These are phyloP conservation scores for Amphibalanus amphitrite DNA, from an alignment of 1,140 invertebrate species.

Conservation along the genomic window DNA sequence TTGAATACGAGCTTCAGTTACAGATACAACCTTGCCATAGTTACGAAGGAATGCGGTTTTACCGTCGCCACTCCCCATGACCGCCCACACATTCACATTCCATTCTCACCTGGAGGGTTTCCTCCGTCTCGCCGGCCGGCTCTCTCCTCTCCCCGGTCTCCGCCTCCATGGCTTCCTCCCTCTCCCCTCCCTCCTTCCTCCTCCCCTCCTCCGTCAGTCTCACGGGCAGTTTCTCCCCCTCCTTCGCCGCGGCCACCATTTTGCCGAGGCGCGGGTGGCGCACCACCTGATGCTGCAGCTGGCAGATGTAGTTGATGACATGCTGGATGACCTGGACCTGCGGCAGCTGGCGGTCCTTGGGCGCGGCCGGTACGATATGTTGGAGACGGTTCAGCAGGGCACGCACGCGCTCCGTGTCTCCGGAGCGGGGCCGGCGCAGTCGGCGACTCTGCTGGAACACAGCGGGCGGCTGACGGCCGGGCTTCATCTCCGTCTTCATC, in stretches of 20 bases:
- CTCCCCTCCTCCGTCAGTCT: slow-evolving; percentile 5
- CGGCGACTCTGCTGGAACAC: background rate
- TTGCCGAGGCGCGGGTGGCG: background rate
- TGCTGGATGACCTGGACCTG: slow-evolving; percentile 3
- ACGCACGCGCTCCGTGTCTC: slow-evolving; percentile 10
- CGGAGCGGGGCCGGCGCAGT: background rate
- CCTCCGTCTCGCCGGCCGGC: too few species aligned
- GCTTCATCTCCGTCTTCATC: background rate
- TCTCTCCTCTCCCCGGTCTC: background rate
- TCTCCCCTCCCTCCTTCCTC: background rate
- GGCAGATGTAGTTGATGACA: slow-evolving; percentile 3
- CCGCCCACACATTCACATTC: too few species aligned
- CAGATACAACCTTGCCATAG: too few species aligned
- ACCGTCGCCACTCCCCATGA: too few species aligned
- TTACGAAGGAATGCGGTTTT: too few species aligned
- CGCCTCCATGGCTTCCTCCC: slow-evolving; percentile 21
- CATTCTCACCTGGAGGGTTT: too few species aligned
- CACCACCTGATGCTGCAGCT: slow-evolving; percentile 4
- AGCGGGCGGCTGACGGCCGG: background rate
- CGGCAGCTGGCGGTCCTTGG: slow-evolving; percentile 5
- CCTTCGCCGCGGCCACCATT: background rate
- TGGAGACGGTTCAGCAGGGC: slow-evolving; percentile 49
- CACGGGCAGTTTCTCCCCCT: slow-evolving; percentile 16
- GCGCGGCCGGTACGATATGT: slow-evolving; percentile 8
- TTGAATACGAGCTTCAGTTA: too few species aligned